Evolutionary conservation across 2,888 invertebrate genomes (phyloP), one percentile per base, ranked within the genome.

Genomic region (Mythimna vitellina): DNA sequence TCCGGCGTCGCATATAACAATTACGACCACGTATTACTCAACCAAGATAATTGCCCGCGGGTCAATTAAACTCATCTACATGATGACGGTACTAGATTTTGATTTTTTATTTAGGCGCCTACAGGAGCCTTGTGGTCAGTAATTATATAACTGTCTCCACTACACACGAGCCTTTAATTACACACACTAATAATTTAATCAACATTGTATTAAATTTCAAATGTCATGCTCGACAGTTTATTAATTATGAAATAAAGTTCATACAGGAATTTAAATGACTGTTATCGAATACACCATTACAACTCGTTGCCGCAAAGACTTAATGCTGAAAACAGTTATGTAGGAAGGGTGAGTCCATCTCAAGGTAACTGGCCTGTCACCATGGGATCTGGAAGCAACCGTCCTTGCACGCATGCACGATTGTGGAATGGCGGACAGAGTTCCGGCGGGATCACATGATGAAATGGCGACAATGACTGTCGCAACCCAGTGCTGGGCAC

Each of bases 1-100:
- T 58, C 20, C 22, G 22, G 56, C 35, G 60, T 70, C 22, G 42
- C 64, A 70, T 61, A 61, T 51, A 64, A 69, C 49, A 60, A 64
- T 64, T 75, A 76, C 63, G 60, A 38, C 58, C 49, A 49, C 29
- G 54, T 76, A 75, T 56, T 61, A 61, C 49, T 42, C 46, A 20
- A 49, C 20, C 56, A 38, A 62, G 35, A 57, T 65, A 57, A 65
- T 70, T 46, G 22, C 22, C 17, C 14, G 12, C 14, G 6, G 63
- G 54, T 60, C 63, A 54, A 60, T 58, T 78, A 46, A 35, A 42
- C 32, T 46, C 25, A 63, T 49, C 32, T 60, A 51, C 42, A 42
- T 66, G 66, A 42, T 29, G 54, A 42, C 6, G 42, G 22, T 56
- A 17, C 57, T 32, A 20, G 12, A 57, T 42, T 64, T 2, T 65